Conservation (phyloP, 2,113 vertebrate genomes). For the Acanthisitta chloris region DNA sequence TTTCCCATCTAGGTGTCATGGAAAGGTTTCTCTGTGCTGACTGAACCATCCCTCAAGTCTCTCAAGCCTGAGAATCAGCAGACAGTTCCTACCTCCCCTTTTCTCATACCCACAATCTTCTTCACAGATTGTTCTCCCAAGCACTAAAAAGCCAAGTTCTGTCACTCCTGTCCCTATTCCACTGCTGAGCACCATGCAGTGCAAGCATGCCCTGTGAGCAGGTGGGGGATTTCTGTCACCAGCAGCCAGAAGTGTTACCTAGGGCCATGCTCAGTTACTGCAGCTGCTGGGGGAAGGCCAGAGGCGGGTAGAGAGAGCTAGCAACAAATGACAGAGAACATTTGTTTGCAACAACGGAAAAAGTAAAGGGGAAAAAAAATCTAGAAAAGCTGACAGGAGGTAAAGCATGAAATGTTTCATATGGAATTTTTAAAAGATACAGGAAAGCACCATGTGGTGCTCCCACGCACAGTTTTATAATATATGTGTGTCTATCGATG, state of each 20-base stretch:
- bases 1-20: not conserved
- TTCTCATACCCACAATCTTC: not conserved
- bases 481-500: not conserved
- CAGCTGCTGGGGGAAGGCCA: not conserved
- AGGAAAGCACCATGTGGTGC: constrained; percentile 43
- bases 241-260: not conserved
- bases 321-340: not conserved
- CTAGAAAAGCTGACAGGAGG: constrained; percentile 4
- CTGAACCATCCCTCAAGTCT: not conserved
- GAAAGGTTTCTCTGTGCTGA: not conserved
- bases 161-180: not conserved
- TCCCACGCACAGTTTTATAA: constrained; percentile 35
- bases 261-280: accelerated
- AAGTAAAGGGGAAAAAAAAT: not conserved
- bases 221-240: not conserved
- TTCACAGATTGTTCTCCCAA: constrained; percentile 1
- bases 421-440: not conserved
- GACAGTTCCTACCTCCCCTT: not conserved
- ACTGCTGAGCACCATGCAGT: not conserved
- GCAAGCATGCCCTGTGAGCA: not conserved
- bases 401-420: constrained; percentile 13
- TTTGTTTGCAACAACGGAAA: constrained; percentile 10
- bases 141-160: not conserved
- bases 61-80: not conserved
- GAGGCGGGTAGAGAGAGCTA: not conserved